phyloP scores from a whole-genome alignment of 2,888 invertebrate genomes.

The Hypolimnas misippus region DNA sequence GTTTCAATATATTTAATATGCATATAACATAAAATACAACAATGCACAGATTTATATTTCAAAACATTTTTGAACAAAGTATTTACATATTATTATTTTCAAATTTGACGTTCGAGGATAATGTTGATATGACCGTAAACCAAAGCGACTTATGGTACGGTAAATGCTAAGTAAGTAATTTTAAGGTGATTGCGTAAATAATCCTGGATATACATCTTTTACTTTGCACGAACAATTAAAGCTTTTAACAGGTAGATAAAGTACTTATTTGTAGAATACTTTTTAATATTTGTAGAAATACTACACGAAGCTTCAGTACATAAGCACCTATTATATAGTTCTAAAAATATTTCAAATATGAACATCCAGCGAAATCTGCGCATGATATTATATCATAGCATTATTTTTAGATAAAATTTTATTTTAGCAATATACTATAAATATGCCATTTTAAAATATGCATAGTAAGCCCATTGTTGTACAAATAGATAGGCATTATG shows the following conservation, averaged over 20 bases:
- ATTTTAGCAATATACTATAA: slow-evolving; percentile 5
- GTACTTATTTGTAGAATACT: neutral
- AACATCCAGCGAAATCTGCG: slow-evolving; percentile 28
- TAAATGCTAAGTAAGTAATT: neutral
- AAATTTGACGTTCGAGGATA: slow-evolving; percentile 5
- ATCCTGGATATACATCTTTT: neutral
- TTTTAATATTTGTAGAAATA: slow-evolving; percentile 9
- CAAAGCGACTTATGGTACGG: neutral
- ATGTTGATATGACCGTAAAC: neutral
- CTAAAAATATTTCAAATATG: slow-evolving; percentile 24
- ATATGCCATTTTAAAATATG: neutral
- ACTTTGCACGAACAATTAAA: slow-evolving; percentile 2
- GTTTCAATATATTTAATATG: slow-evolving; percentile 59
- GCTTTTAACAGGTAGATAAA: slow-evolving; percentile 8
- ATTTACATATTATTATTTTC: neutral
- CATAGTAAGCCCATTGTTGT: neutral
- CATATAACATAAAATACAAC: neutral
- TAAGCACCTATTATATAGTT: slow-evolving; percentile 22
- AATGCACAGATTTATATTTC: neutral
- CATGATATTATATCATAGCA: slow-evolving; percentile 10
- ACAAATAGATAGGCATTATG: neutral
- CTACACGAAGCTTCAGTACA: slow-evolving; percentile 20
- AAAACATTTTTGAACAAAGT: neutral
- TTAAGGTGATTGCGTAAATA: neutral
- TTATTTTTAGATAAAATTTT: slow-evolving; percentile 10